These are phyloP conservation scores for Glyptemys insculpta DNA, from an alignment of 2,797 vertebrate species.

Conservation along the genomic window DNA sequence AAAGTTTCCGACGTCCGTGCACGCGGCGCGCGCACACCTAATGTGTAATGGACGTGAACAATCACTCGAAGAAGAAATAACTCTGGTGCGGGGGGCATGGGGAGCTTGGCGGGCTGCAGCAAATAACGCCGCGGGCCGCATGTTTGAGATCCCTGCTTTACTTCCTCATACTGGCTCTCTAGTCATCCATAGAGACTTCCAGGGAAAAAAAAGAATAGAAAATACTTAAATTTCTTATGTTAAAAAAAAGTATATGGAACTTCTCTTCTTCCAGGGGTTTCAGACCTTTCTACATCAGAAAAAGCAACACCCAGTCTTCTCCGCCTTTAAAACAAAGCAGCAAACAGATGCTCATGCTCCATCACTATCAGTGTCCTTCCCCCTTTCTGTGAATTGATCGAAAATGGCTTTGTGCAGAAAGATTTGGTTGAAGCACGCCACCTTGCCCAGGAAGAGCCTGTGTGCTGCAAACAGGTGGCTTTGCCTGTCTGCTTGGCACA, in stretches of 20 bases:
- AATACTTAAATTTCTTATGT: background rate
- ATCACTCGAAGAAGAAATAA: no score
- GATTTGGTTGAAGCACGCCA: background rate
- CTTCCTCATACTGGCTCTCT: background rate
- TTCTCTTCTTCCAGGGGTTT: background rate
- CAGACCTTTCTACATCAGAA: accelerated
- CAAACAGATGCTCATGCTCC: background rate
- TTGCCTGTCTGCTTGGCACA: slow-evolving; percentile 44
- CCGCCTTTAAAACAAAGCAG: background rate
- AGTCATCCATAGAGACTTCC: background rate
- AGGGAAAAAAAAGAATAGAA: background rate
- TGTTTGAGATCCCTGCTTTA: background rate
- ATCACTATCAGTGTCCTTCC: background rate
- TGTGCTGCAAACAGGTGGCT: slow-evolving; percentile 77
- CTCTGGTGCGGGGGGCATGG: accelerated
- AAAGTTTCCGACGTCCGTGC: no score
- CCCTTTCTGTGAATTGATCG: background rate
- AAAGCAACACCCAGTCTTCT: background rate
- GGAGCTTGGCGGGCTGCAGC: no score
- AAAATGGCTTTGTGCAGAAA: background rate
- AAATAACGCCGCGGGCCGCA: no score
- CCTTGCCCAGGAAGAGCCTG: background rate
- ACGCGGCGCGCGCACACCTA: no score
- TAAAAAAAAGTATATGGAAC: background rate
- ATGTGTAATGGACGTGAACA: no score